A percentile compares a stretch with the other conserved stretches of the same genome.
Conservation (phyloP, 53 echinoderm and acorn worm species). For the Paracentrotus lividus region DNA sequence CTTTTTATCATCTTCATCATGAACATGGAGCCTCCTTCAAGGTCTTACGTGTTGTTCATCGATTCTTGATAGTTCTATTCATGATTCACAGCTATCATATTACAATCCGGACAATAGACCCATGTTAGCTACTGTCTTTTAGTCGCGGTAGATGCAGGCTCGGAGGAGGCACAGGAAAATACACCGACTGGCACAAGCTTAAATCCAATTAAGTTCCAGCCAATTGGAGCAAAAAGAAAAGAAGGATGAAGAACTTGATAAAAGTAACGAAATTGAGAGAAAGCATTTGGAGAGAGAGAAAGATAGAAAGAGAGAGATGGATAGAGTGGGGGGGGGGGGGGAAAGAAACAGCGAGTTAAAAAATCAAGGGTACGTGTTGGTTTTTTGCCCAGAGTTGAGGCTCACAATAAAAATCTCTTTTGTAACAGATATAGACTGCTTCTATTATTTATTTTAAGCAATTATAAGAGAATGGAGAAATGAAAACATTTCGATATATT, state of each 20-base stretch:
- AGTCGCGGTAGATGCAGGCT: not conserved
- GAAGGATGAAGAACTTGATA: not conserved
- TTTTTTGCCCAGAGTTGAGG: not conserved
- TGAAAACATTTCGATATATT: too few species aligned
- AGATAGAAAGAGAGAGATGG: not conserved
- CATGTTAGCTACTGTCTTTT: not conserved
- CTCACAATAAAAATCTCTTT: not conserved
- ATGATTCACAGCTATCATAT: not conserved
- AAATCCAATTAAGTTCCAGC: slow-evolving; percentile 55
- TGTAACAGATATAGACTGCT: not conserved
- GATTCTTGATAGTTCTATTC: slow-evolving; percentile 13
- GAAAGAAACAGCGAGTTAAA: not conserved
- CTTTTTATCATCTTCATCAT: not conserved
- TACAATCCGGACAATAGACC: not conserved
- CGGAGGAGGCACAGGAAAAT: slow-evolving; percentile 28
- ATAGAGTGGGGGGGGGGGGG: not conserved
- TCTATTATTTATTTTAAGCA: too few species aligned
- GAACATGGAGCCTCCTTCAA: slow-evolving; percentile 1
- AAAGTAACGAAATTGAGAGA: slow-evolving; percentile 16
- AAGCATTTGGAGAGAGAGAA: not conserved
- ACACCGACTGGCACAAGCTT: slow-evolving; percentile 1
- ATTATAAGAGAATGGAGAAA: too few species aligned
- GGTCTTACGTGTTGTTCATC: slow-evolving; percentile 3
- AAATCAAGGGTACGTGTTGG: not conserved
- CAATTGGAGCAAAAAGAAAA: slow-evolving; percentile 51